phyloP scores from a whole-genome alignment of 1,140 invertebrate genomes.

The Lepidotrigona ventralis region DNA sequence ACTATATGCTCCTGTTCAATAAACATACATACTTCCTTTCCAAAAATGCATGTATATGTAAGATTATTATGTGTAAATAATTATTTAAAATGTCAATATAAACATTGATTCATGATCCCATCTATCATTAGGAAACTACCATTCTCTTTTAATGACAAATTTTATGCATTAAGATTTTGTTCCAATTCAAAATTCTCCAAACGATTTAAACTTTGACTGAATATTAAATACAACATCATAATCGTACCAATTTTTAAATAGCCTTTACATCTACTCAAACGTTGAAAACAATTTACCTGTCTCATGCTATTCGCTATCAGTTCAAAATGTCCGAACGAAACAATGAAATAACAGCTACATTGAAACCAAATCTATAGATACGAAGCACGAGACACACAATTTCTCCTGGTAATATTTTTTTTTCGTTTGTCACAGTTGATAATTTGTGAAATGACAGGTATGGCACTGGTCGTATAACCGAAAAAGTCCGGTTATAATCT shows the following conservation, averaged over 20 bases:
- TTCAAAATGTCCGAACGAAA: too few species aligned
- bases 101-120: neutral
- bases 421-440: neutral
- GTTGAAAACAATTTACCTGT: neutral
- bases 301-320: too few species aligned
- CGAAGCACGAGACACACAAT: neutral
- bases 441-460: neutral
- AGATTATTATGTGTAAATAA: neutral
- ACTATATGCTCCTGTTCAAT: too few species aligned
- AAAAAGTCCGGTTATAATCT: constrained; percentile 11
- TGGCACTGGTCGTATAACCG: neutral
- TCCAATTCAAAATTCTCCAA: neutral
- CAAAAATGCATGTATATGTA: too few species aligned
- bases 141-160: neutral
- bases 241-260: too few species aligned
- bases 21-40: too few species aligned
- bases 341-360: neutral
- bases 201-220: neutral
- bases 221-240: too few species aligned
- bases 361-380: neutral
- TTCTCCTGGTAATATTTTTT: neutral
- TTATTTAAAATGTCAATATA: neutral
- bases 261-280: neutral
- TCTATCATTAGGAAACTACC: neutral
- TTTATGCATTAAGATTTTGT: neutral